Evolutionary conservation across 1,140 invertebrate species (phyloP), one percentile per base, ranked within the genome.

Genomic region (Drosophila bocqueti): DNA sequence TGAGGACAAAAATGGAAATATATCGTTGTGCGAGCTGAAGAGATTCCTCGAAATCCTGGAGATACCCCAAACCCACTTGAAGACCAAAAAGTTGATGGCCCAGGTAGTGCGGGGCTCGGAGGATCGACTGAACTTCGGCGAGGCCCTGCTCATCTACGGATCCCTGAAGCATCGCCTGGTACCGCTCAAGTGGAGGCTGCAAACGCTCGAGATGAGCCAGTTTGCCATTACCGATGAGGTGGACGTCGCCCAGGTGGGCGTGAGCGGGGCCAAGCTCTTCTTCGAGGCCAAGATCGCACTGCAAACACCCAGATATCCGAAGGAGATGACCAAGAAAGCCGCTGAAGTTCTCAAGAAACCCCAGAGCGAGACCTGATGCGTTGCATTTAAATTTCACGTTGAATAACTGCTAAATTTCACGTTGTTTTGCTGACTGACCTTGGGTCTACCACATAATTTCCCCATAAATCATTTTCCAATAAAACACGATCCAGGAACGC

Each of bases 381-480:
- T 67, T 71, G 36, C 62, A 18, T 42, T 29, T 61, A 54, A 65
- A 73, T 61, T 65, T 64, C 13, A 18, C 64, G 59, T 79, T 64
- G 3, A 61, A 78, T 34, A 60, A 9, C 29, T 31, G 4, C 13
- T 26, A 72, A 64, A 57, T 71, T 78, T 18, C 7, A 49, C 46
- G 58, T 71, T 49, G 54, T 54, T 38, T 36, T 21, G 1, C 15
- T 13, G 31, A 21, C 40, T 77, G 73, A 81, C 84, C 84, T 84
- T 89, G 76, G 43, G 43, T 49, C 34, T 24, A 18, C 46, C n/a
- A n/a, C 16, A 50, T 54, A 66, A 42, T 49, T 46, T 52, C 54
- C 58, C 18, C 64, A 81, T 81, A 83, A 89, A 81, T 90, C 66
- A 75, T 76, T 63, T 78, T 72, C 65, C 69, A 89, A 89, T 84